Conservation (phyloP, 2,888 invertebrate genomes). For the Sphaerophoria rueppellii region DNA sequence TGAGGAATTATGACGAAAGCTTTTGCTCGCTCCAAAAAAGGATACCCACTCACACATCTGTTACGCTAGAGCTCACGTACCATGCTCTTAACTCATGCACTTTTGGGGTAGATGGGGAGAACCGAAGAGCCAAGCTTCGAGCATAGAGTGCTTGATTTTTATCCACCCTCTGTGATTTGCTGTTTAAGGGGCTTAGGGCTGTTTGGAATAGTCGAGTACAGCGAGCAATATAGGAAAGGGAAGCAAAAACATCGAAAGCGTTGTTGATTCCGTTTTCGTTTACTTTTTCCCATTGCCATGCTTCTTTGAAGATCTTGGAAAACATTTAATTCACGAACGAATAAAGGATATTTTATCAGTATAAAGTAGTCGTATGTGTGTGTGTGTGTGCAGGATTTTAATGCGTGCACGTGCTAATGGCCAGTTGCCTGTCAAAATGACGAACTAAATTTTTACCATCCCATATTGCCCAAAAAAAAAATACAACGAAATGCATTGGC, state of each 20-base stretch:
- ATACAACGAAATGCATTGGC: constrained; percentile 55
- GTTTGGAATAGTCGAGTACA: too few species aligned
- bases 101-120: constrained; percentile 15
- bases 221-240: too few species aligned
- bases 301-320: constrained; percentile 6
- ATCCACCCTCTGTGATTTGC: constrained; percentile 69
- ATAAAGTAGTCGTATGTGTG: neutral
- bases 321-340: constrained; percentile 40
- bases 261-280: constrained; percentile 55
- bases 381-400: constrained; percentile 70
- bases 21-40: constrained; percentile 51
- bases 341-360: constrained; percentile 40
- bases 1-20: constrained; percentile 73
- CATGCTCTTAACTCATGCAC: constrained; percentile 66
- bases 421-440: constrained; percentile 70
- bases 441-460: constrained; percentile 36
- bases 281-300: neutral
- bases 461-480: neutral
- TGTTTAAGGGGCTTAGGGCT: constrained; percentile 17
- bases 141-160: constrained; percentile 29
- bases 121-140: neutral
- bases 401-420: constrained; percentile 82
- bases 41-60: constrained; percentile 71
- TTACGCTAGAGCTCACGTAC: constrained; percentile 65
- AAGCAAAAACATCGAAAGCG: constrained; percentile 14